Base-by-base conservation (phyloP, 2,888 invertebrate species). In the Peribatodes rhomboidaria region DNA sequence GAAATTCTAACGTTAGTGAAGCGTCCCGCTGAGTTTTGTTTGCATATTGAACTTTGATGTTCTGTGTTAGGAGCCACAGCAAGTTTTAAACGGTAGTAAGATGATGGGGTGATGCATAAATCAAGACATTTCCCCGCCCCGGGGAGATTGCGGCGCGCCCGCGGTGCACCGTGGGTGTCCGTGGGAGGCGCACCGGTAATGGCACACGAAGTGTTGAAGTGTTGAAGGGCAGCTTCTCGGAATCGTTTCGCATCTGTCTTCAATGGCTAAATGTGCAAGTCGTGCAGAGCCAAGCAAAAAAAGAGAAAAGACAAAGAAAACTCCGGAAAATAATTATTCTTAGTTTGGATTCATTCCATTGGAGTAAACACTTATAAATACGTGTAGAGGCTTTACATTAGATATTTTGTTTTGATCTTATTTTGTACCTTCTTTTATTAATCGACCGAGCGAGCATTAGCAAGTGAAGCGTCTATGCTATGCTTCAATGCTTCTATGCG, bases 111-210 rank as follows among this genome's bases (percentile, higher is more conserved):
- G 58, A 53, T 59, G 64, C 54, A 55, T 59, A 60, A 55, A 55
- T 65, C 64, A 55, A 52, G 50, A 6, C 18, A 49, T 54, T 55
- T 58, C 59, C 58, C 47, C 64, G 59, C 64, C 59, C 57, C 47
- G 16, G 53, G 47, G 46, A 31, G 39, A 53, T 57, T 37, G 54
- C 16, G 41, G 41, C 10, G 56, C 22, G 18, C 37, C 41, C 20
- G 1, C 37, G 41, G 16, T 9, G 61, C 31, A 9, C 35, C 31
- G 57, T 44, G 33, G 39, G 52, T 56, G 27, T 49, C 64, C 35
- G 49, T 59, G 64, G 58, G 58, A 59, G 50, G 53, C 18, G 44
- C 44, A 13, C 44, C 64, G 54, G 37, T 64, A 64, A 59, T 55
- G 55, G 13, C 41, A 20, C 59, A 59, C 47, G 53, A 47, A 39